Percentiles rank a stretch among this genome's conserved stretches.
phyloP scores from a whole-genome alignment of 2,888 invertebrate genomes.

The Pristionchus arcanus region DNA sequence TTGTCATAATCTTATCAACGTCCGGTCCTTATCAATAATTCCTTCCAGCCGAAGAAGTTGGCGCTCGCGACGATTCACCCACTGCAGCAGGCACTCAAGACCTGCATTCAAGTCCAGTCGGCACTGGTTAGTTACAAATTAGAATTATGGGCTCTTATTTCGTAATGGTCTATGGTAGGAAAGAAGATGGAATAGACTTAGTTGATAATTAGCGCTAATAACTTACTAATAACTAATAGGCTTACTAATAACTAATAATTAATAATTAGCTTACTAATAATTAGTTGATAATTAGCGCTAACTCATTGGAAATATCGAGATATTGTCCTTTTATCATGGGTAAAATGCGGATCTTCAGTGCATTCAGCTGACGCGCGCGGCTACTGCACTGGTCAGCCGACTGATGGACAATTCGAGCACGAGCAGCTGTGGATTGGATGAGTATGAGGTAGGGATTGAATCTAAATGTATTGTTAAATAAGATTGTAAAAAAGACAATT shows the following conservation, averaged over 20 bases:
- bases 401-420: slow-evolving; percentile 85
- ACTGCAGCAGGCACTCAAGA: slow-evolving; percentile 90
- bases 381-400: slow-evolving; percentile 90
- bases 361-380: slow-evolving; percentile 83
- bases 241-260: no score
- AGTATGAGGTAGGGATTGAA: slow-evolving; percentile 39
- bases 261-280: no score
- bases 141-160: neutral
- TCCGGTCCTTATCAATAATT: neutral
- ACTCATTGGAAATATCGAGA: neutral
- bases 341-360: neutral
- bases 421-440: neutral
- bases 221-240: no score
- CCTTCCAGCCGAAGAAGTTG: slow-evolving; percentile 86
- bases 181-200: no score
- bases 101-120: slow-evolving; percentile 82
- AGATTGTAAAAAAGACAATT: no score
- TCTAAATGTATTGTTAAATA: no score
- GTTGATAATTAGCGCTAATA: no score
- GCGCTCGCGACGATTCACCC: slow-evolving; percentile 90
- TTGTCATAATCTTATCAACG: no score
- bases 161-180: neutral
- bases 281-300: no score
- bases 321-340: neutral
- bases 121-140: neutral